Conservation (phyloP, 2,797 vertebrate genomes). For the Propithecus perrieri region DNA sequence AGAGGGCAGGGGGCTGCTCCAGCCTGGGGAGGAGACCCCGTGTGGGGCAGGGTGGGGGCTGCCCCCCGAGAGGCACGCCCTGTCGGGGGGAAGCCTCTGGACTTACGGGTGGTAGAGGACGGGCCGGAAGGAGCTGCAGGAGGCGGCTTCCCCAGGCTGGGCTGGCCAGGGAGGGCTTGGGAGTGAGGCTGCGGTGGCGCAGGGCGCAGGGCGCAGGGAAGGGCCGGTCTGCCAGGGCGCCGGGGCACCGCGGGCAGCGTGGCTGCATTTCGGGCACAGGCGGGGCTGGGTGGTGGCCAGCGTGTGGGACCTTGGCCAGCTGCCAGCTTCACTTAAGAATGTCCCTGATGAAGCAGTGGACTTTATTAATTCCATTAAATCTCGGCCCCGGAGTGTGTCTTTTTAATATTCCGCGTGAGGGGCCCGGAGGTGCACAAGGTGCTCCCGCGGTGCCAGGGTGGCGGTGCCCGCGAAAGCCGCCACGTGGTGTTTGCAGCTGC, state of each 20-base stretch:
- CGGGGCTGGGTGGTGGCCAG: no score
- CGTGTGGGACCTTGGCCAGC: accelerated
- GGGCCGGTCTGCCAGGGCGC: neutral
- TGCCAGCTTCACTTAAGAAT: neutral
- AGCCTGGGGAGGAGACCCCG: accelerated
- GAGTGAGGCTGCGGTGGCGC: neutral
- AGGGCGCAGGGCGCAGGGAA: neutral
- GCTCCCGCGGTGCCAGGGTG: no score
- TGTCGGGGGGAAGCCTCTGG: accelerated
- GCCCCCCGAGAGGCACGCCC: accelerated
- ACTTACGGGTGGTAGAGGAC: accelerated
- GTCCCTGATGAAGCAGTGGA: neutral
- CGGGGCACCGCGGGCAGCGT: neutral
- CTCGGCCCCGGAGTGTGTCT: neutral
- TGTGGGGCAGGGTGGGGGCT: accelerated
- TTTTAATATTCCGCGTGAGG: neutral
- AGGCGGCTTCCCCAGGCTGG: neutral
- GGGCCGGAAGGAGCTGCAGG: neutral
- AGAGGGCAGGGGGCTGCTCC: neutral
- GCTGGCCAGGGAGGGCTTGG: neutral
- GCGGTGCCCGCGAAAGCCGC: neutral
- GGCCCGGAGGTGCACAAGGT: accelerated
- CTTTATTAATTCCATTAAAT: neutral
- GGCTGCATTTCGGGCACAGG: accelerated
- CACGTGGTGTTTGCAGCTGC: accelerated